These are phyloP conservation scores for Pantala flavescens DNA, from an alignment of 1,140 invertebrate species.

Conservation along the genomic window DNA sequence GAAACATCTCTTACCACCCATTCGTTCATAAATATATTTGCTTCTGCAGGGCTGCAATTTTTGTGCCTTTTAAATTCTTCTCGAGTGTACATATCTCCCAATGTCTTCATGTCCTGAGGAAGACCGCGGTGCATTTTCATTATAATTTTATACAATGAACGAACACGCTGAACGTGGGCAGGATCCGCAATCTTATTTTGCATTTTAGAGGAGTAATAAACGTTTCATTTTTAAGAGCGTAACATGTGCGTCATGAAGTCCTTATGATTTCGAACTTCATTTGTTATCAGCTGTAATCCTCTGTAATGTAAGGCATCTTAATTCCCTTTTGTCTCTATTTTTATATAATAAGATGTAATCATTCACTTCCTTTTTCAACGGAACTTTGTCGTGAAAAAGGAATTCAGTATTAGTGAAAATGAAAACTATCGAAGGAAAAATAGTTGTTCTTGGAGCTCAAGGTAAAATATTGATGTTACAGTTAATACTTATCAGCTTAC, in stretches of 20 bases:
- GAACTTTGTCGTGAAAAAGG: no score
- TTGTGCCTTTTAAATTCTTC: slow-evolving; percentile 85
- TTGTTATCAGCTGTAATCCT: slow-evolving; percentile 6
- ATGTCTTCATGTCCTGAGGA: slow-evolving; percentile 56
- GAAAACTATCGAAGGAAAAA: slow-evolving; percentile 68
- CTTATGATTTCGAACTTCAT: background rate
- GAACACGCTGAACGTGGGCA: slow-evolving; percentile 53
- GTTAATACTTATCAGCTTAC: no score
- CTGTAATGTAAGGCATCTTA: no score
- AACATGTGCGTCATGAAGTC: no score
- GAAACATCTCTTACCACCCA: slow-evolving; percentile 75
- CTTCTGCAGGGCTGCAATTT: slow-evolving; percentile 55
- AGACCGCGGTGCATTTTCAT: slow-evolving; percentile 73
- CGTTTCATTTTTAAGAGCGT: no score
- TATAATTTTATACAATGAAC: slow-evolving; percentile 78
- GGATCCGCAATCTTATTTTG: slow-evolving; percentile 13
- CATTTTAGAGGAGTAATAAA: background rate
- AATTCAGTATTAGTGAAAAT: slow-evolving; percentile 31
- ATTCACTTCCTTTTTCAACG: no score
- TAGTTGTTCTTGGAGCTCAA: slow-evolving; percentile 69
- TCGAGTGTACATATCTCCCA: slow-evolving; percentile 75
- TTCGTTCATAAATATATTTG: slow-evolving; percentile 69
- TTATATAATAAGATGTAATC: no score
- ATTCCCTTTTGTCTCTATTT: no score
- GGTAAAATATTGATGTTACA: slow-evolving; percentile 40